A percentile compares a stretch with the other conserved stretches of the same genome.
phyloP scores from a whole-genome alignment of 1,140 invertebrate species.

The Temnothorax curvispinosus region DNA sequence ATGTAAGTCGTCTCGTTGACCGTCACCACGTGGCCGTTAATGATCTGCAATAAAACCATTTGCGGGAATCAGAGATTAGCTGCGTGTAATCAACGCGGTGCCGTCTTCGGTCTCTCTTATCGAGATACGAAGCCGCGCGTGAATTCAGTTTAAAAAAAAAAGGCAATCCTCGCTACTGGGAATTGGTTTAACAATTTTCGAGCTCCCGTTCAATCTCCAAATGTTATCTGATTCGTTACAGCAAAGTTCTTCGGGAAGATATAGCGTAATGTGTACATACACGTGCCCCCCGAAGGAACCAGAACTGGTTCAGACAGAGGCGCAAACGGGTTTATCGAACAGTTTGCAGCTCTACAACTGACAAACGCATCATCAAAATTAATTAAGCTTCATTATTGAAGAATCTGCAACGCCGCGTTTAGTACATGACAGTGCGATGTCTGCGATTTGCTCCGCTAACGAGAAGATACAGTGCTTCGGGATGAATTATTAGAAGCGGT shows the following conservation, averaged over 20 bases:
- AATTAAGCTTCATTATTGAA: constrained; percentile 42
- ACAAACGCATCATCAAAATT: constrained; percentile 41
- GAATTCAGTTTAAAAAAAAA: not conserved
- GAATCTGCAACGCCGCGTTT: constrained; percentile 7
- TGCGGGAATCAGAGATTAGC: not conserved
- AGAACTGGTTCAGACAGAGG: not conserved
- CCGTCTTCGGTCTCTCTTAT: not conserved
- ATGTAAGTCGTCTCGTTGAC: constrained; percentile 87
- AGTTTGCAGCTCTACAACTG: not conserved
- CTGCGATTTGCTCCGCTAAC: not conserved
- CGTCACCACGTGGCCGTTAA: constrained; percentile 87
- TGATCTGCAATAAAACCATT: constrained; percentile 81
- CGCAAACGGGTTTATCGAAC: constrained; percentile 7
- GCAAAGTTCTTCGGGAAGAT: not conserved
- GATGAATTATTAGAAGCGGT: constrained; percentile 25
- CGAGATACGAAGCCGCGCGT: not conserved
- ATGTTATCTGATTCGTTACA: not conserved
- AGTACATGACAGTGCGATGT: constrained; percentile 15
- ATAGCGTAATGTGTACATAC: not conserved
- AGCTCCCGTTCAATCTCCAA: not conserved
- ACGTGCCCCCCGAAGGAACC: not conserved
- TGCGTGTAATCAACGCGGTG: not conserved
- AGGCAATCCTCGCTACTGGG: not conserved
- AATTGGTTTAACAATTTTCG: not conserved
- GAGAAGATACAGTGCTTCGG: not conserved